A percentile compares a stretch with the other conserved stretches of the same genome.
These are phyloP conservation scores for Thermophis baileyi DNA, from an alignment of 2,113 vertebrate species.

Conservation along the genomic window DNA sequence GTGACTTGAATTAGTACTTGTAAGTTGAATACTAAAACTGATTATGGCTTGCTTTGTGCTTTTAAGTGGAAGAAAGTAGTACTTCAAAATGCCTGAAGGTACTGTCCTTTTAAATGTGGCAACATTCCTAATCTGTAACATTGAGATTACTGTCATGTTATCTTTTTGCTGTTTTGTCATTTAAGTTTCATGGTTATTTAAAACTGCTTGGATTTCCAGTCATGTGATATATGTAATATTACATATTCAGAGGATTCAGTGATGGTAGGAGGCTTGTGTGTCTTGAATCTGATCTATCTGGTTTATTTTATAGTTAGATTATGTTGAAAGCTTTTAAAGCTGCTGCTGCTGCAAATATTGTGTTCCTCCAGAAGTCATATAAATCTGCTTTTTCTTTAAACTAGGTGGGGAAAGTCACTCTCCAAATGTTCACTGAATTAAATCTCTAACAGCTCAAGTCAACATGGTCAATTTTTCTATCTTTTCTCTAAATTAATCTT, in stretches of 20 bases:
- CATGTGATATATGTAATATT: neutral
- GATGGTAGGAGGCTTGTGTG: neutral
- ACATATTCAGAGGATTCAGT: neutral
- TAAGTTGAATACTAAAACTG: neutral
- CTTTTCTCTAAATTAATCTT: neutral
- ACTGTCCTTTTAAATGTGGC: neutral
- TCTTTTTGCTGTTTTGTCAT: neutral
- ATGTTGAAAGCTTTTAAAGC: neutral
- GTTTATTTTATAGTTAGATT: neutral
- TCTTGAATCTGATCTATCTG: conserved; percentile 11
- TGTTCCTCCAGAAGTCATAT: neutral
- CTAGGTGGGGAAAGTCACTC: neutral
- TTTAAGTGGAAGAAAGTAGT: neutral
- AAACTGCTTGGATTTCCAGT: neutral
- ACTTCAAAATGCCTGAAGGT: neutral
- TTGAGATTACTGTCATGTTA: neutral
- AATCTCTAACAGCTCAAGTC: neutral
- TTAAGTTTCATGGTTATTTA: neutral
- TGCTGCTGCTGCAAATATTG: neutral
- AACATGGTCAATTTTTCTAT: neutral
- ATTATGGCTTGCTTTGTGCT: rapidly evolving
- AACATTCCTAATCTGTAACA: neutral
- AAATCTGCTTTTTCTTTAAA: neutral
- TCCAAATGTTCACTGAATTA: neutral
- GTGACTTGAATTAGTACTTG: conserved; percentile 20